These are phyloP conservation scores for Dryocosmus kuriphilus DNA, from an alignment of 2,888 invertebrate species.

Conservation along the genomic window DNA sequence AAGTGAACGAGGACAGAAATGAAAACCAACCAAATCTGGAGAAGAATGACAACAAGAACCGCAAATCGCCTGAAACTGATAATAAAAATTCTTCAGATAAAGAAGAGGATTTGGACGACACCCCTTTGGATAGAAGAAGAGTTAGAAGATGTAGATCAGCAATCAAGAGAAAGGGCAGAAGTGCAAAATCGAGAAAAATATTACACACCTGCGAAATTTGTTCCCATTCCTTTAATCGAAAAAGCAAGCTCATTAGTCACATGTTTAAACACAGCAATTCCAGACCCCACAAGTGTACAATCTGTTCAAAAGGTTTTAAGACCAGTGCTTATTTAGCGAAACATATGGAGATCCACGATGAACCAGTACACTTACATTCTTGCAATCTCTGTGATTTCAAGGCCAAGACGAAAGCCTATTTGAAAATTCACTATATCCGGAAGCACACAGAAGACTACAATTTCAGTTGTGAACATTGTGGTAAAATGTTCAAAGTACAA, in stretches of 20 bases:
- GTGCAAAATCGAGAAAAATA: constrained; percentile 53
- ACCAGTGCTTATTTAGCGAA: constrained; percentile 66
- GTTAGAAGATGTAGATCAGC: background rate
- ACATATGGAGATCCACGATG: constrained; percentile 71
- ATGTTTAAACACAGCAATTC: constrained; percentile 71
- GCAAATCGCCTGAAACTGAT: background rate
- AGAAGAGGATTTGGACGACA: constrained; percentile 63
- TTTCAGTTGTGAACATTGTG: constrained; percentile 80
- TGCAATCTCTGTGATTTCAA: constrained; percentile 70
- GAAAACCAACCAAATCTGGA: background rate
- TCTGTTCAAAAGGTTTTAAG: constrained; percentile 71
- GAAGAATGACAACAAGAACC: constrained; percentile 17
- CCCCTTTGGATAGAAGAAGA: constrained; percentile 57
- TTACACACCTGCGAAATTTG: constrained; percentile 69
- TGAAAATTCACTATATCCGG: constrained; percentile 56
- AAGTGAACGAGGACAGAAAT: constrained; percentile 33
- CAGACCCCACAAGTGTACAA: constrained; percentile 68
- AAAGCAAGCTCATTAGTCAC: constrained; percentile 69
- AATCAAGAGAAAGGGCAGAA: background rate
- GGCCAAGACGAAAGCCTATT: constrained; percentile 69
- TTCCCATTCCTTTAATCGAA: constrained; percentile 65
- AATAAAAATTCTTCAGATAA: background rate
- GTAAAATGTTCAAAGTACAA: constrained; percentile 79
- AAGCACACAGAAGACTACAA: constrained; percentile 66
- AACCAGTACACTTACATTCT: constrained; percentile 58